Conservation (phyloP, 2,888 invertebrate genomes). For the Spodoptera picta region DNA sequence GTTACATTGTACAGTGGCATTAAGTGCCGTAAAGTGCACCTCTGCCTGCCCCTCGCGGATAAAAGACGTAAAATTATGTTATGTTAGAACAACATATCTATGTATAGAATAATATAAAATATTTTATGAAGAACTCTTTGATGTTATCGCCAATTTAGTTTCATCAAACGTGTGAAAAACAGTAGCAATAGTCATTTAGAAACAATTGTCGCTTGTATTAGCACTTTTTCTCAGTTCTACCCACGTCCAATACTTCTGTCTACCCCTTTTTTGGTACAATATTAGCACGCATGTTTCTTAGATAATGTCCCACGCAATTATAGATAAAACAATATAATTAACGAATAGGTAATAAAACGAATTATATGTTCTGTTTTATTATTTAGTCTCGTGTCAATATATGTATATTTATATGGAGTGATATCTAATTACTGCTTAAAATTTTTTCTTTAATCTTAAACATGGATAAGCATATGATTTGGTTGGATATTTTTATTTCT, state of each 20-base stretch:
- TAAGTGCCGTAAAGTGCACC: no score
- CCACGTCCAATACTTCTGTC: conserved; percentile 18
- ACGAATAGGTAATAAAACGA: conserved; percentile 25
- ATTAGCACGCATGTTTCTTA: conserved; percentile 38
- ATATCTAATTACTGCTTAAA: no score
- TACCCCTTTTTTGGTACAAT: conserved; percentile 23
- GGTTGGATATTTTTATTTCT: no score
- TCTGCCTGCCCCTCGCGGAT: no score
- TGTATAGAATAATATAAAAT: no score
- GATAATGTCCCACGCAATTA: conserved; percentile 26
- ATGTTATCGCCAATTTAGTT: no score
- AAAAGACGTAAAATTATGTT: no score
- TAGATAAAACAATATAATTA: conserved; percentile 36
- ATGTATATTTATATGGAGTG: not conserved
- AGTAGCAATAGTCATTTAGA: not conserved
- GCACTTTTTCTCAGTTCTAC: conserved; percentile 23
- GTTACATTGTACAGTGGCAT: no score
- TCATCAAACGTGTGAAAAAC: not conserved
- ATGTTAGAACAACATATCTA: no score
- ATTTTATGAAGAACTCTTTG: no score
- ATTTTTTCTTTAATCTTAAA: no score
- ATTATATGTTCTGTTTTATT: conserved; percentile 19
- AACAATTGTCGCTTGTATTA: conserved; percentile 17
- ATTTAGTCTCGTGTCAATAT: conserved; percentile 3
- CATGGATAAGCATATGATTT: no score